Conservation (phyloP, 2,113 vertebrate genomes). For the Cynopterus brachyotis region DNA sequence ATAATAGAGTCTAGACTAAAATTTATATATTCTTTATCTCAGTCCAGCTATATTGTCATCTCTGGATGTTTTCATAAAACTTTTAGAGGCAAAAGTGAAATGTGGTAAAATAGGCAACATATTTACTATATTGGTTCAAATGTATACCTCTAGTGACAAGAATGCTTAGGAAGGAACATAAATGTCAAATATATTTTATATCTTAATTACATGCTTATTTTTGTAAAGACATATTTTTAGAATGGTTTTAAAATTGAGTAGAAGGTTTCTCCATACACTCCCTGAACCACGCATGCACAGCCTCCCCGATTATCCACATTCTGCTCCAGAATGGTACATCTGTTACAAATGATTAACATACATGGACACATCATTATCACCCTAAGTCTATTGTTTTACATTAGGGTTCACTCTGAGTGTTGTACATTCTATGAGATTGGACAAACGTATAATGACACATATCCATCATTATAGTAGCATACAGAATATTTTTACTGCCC, state of each 20-base stretch:
- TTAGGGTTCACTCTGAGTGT: not conserved
- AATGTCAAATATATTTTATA: not conserved
- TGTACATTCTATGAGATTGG: not conserved
- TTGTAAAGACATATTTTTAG: not conserved
- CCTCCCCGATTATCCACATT: not conserved
- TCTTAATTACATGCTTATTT: not conserved
- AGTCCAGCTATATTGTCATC: not conserved
- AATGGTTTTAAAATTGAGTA: not conserved
- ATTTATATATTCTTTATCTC: not conserved
- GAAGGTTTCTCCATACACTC: not conserved
- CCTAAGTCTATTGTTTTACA: not conserved
- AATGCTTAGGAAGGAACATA: not conserved
- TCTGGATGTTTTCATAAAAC: not conserved
- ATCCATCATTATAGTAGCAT: not conserved
- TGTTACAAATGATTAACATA: not conserved
- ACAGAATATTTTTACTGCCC: not conserved
- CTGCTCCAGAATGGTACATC: rapidly evolving
- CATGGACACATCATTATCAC: not conserved
- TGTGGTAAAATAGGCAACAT: not conserved
- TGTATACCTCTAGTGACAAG: not conserved
- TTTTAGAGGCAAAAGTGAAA: not conserved
- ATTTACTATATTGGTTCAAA: not conserved
- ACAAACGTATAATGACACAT: not conserved
- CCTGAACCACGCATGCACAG: not conserved
- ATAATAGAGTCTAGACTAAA: not conserved